A percentile compares a stretch with the other conserved stretches of the same genome.
Evolutionary conservation across 2,888 invertebrate species (phyloP).

Genomic region (Drosophila monieri): DNA sequence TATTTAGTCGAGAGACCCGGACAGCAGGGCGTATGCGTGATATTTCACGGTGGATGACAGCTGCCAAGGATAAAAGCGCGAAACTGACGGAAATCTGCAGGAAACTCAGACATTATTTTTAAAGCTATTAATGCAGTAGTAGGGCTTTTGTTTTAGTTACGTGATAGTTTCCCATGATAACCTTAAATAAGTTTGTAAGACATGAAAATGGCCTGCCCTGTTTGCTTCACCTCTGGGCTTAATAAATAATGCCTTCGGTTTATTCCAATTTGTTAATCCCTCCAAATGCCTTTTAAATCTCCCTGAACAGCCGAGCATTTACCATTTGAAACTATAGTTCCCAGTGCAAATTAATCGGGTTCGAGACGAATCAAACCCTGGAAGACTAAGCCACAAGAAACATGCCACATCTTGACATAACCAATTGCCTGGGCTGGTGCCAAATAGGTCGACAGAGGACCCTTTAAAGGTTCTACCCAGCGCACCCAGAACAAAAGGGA

Average conservation of each 20-base stretch:
- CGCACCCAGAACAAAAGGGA: constrained; percentile 5
- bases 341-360: constrained; percentile 38
- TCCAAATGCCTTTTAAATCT: constrained; percentile 6
- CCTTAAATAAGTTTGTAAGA: background rate
- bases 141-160: background rate
- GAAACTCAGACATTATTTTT: constrained; percentile 3
- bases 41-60: constrained; percentile 23
- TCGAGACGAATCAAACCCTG: constrained; percentile 26
- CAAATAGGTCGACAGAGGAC: constrained; percentile 19
- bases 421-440: constrained; percentile 35
- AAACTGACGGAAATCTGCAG: constrained; percentile 21
- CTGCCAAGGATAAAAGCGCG: constrained; percentile 25
- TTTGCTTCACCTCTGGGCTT: background rate
- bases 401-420: constrained; percentile 33
- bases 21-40: constrained; percentile 56
- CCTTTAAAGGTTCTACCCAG: constrained; percentile 3
- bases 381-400: constrained; percentile 37
- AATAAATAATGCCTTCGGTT: constrained; percentile 1
- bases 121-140: constrained; percentile 1
- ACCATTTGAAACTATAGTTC: constrained; percentile 20
- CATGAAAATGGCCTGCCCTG: background rate
- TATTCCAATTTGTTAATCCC: constrained; percentile 14
- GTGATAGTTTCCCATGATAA: background rate
- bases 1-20: constrained; percentile 51
- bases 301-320: background rate